Conservation (phyloP, 2,113 vertebrate species). For the Ploceus nigricollis region DNA sequence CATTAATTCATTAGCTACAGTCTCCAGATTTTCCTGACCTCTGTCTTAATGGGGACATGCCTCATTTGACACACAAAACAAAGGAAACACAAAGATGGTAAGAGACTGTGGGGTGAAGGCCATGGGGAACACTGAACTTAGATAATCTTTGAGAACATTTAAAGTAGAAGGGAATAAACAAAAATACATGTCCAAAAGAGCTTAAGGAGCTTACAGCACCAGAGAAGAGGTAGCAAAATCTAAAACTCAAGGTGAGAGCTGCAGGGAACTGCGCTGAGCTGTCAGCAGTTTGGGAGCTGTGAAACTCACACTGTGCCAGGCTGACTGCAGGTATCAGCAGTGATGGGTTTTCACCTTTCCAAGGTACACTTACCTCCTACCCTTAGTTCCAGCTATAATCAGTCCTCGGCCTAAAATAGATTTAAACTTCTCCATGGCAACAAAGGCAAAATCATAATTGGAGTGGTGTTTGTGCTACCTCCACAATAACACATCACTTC, state of each 20-base stretch:
- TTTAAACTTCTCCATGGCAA: conserved; percentile 55
- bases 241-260: background rate
- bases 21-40: conserved; percentile 49
- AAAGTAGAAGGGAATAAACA: background rate
- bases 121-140: background rate
- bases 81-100: background rate
- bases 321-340: background rate
- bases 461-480: conserved; percentile 28
- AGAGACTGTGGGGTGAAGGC: background rate
- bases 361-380: background rate
- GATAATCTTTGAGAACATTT: background rate
- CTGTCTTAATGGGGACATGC: conserved; percentile 22
- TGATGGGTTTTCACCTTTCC: background rate
- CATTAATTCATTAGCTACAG: conserved; percentile 49
- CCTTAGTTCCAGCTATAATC: background rate
- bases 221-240: background rate
- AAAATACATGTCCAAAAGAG: background rate
- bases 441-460: conserved; percentile 36
- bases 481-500: conserved; percentile 29
- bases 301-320: background rate
- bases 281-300: background rate
- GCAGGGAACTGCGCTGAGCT: background rate
- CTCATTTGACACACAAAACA: conserved; percentile 2
- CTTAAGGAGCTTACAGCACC: background rate
- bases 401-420: conserved; percentile 23